Conservation (phyloP, 2,113 vertebrate genomes). For the Polyodon spathula region DNA sequence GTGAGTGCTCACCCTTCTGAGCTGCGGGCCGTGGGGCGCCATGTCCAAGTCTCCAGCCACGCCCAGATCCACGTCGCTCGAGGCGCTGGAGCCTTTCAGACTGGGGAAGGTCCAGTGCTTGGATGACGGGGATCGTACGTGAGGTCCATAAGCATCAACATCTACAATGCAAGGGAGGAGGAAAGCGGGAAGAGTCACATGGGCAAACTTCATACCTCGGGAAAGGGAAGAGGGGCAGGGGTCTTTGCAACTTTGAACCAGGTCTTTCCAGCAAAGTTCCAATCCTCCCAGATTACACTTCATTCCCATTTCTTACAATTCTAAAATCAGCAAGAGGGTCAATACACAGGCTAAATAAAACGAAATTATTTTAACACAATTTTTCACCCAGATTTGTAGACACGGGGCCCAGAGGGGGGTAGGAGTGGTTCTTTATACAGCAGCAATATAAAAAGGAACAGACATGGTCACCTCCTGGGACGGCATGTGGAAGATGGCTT, state of each 20-base stretch:
- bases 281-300: too few species aligned
- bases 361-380: too few species aligned
- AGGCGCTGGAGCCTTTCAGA: slow-evolving; percentile 51
- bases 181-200: not conserved
- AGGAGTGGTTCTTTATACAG: too few species aligned
- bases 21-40: slow-evolving; percentile 51
- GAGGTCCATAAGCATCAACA: slow-evolving; percentile 33
- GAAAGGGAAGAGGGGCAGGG: not conserved
- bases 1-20: slow-evolving; percentile 38
- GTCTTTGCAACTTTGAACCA: too few species aligned
- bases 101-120: slow-evolving; percentile 87
- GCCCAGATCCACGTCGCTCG: slow-evolving; percentile 66
- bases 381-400: too few species aligned
- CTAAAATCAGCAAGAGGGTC: too few species aligned
- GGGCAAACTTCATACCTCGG: not conserved
- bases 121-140: slow-evolving; percentile 45
- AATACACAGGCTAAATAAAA: too few species aligned
- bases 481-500: slow-evolving; percentile 24
- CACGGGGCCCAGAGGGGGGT: too few species aligned
- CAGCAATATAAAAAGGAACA: too few species aligned
- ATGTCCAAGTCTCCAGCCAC: slow-evolving; percentile 54
- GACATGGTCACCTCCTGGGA: slow-evolving; percentile 49
- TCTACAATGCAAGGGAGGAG: slow-evolving; percentile 25
- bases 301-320: too few species aligned
- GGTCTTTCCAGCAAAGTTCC: too few species aligned